Conservation (phyloP, 2,797 vertebrate genomes). For the Brachyalestes nurse region DNA sequence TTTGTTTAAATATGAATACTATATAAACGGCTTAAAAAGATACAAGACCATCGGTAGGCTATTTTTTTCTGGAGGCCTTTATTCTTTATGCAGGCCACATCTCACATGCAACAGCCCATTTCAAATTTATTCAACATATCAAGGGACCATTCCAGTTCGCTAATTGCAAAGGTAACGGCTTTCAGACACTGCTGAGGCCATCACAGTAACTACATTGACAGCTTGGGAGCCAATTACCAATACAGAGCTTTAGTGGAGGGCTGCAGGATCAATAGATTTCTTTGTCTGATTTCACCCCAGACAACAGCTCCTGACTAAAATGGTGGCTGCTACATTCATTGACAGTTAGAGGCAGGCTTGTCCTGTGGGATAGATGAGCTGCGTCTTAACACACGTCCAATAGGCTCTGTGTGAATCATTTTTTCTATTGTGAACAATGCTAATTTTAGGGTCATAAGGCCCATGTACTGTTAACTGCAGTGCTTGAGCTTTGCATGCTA, state of each 20-base stretch:
- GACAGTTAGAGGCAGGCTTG: conserved; percentile 6
- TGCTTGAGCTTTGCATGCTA: not conserved
- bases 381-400: conserved; percentile 29
- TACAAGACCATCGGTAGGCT: not conserved
- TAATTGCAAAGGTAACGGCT: conserved; percentile 42
- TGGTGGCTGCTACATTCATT: conserved; percentile 41
- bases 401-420: conserved; percentile 7
- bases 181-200: not conserved
- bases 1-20: not conserved
- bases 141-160: conserved; percentile 6
- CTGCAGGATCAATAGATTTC: conserved; percentile 54
- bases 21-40: too few species aligned
- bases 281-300: conserved; percentile 33
- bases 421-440: conserved; percentile 3
- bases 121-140: not conserved
- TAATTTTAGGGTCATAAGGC: too few species aligned
- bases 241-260: conserved; percentile 38
- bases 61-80: not conserved
- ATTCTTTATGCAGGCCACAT: not conserved
- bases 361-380: conserved; percentile 5
- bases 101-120: not conserved
- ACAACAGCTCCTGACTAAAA: conserved; percentile 40
- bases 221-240: conserved; percentile 47
- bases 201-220: conserved; percentile 32
- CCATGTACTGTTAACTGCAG: too few species aligned